phyloP scores from a whole-genome alignment of 1,140 invertebrate species.

The Penaeus vannamei region DNA sequence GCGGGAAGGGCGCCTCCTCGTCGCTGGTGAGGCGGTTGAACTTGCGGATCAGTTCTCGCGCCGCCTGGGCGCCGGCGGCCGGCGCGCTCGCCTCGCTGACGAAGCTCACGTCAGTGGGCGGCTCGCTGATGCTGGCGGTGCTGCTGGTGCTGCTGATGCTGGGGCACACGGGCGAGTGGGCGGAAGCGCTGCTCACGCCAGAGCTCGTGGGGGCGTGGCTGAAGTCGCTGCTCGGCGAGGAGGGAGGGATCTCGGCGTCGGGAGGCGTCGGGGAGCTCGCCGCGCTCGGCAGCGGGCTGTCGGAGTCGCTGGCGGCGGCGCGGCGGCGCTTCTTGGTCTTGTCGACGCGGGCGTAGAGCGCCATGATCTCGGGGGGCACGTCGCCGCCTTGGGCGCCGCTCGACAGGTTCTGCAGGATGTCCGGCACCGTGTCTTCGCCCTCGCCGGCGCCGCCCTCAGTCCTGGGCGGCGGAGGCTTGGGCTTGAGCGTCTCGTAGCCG shows the following conservation, averaged over 20 bases:
- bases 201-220: not conserved
- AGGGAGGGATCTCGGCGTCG: not conserved
- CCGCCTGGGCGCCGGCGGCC: not conserved
- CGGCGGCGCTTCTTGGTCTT: conserved; percentile 65
- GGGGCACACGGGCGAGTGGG: conserved; percentile 31
- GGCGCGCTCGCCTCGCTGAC: conserved; percentile 1
- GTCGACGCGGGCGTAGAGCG: conserved; percentile 67
- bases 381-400: not conserved
- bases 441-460: not conserved
- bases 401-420: conserved; percentile 61
- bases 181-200: not conserved
- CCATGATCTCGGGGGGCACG: conserved; percentile 66
- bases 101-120: not conserved
- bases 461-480: conserved; percentile 37
- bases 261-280: not conserved
- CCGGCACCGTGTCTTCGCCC: conserved; percentile 52
- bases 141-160: conserved; percentile 29
- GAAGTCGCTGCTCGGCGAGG: not conserved
- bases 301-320: not conserved
- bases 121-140: conserved; percentile 14
- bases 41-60: conserved; percentile 39
- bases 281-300: not conserved
- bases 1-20: conserved; percentile 31
- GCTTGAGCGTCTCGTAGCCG: conserved; percentile 59
- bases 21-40: conserved; percentile 55